Percentiles rank a stretch among this genome's conserved stretches.
phyloP scores from a whole-genome alignment of 2,888 invertebrate species.

The Campopleginae sp. region DNA sequence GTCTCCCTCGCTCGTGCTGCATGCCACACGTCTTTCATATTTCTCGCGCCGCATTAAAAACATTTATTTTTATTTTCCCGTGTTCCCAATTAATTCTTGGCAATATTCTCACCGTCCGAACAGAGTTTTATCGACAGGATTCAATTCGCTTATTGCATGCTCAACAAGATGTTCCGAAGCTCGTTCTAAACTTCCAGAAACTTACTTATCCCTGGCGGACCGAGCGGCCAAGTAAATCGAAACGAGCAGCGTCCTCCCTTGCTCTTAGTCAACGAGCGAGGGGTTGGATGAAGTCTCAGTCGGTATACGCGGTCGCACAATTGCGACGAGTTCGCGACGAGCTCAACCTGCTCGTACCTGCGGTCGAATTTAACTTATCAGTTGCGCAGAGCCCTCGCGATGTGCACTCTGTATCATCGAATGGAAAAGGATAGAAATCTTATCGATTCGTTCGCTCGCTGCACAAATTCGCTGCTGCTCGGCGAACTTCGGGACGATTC shows the following conservation, averaged over 20 bases:
- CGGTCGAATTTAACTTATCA: background rate
- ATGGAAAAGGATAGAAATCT: background rate
- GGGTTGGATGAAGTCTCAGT: background rate
- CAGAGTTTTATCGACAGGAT: background rate
- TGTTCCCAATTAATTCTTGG: background rate
- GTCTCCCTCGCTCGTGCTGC: background rate
- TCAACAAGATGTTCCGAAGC: background rate
- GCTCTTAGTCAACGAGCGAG: background rate
- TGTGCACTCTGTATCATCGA: background rate
- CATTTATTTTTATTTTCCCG: background rate
- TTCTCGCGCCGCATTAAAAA: background rate
- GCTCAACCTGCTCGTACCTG: background rate
- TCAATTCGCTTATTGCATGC: background rate
- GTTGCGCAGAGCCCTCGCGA: background rate
- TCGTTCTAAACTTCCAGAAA: background rate
- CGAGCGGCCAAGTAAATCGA: background rate
- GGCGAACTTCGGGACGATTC: background rate
- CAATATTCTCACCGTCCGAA: background rate
- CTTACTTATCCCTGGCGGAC: background rate
- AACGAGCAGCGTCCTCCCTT: background rate
- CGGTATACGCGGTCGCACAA: background rate
- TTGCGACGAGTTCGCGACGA: background rate
- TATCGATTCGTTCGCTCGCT: background rate
- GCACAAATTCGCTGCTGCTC: background rate
- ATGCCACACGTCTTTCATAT: background rate